Evolutionary conservation across 2,888 invertebrate genomes (phyloP), one percentile per base, ranked within the genome.

Genomic region (Polydrusus pterygomalis): DNA sequence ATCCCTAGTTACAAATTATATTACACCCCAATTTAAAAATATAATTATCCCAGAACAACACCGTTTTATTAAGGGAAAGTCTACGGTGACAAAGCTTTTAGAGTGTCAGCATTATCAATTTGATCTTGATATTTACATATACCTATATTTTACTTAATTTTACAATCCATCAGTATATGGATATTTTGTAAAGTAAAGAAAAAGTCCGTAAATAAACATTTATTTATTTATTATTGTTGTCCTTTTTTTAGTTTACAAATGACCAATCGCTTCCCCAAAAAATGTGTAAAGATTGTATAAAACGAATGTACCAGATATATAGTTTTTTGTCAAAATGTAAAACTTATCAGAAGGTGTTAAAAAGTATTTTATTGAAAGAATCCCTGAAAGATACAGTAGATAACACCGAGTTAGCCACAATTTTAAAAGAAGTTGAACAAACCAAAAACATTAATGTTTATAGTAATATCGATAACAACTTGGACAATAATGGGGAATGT

Each of bases 251-350:
- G 78, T 25, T 76, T 17, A 62, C 54, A 65, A 65, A 70, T 13
- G 47, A 74, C 15, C 71, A 78, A 63, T n/a, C 62, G 17, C 17
- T 75, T 34, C 78, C 79, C 18, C 60, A 71, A 38, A 72, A 79
- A 60, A 77, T 79, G 69, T 79, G 79, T 38, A 77, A 64, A 71
- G 20, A 18, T 18, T 79, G 79, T 64, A 70, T 78, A 60, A 73
- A 78, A 69, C 65, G 25, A n/a, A 64, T 75, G 64, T 79, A 77
- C 49, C 15, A 68, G 13, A 63, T 38, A 2, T 68, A 79, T 47
- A 15, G 71, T 30, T 79, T 79, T 64, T 6, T 77, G 45, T 38
- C 54, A 10, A 79, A 73, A 58, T 78, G 78, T 72, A 75, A 74
- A 72, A 63, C 51, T 18, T 70, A 71, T n/a, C 72, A 79, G 30